Conservation (phyloP, 2,113 vertebrate species). For the Sorex araneus region DNA sequence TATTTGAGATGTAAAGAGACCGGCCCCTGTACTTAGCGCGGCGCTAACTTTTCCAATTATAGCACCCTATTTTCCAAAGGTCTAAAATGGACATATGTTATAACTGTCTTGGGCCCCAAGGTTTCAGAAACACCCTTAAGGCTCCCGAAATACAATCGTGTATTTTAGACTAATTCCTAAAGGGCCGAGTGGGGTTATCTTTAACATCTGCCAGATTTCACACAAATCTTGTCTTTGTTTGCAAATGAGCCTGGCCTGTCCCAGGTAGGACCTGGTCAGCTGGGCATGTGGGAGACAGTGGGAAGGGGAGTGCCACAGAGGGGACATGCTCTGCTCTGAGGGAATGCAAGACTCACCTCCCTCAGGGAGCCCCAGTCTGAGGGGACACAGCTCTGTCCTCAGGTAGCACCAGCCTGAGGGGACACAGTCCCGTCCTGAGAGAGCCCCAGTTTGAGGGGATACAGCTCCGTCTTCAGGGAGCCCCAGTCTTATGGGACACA, state of each 20-base stretch:
- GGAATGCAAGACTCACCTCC: background rate
- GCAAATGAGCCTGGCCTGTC: background rate
- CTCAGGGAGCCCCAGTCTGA: background rate
- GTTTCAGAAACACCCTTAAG: slow-evolving; percentile 83
- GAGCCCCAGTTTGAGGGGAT: background rate
- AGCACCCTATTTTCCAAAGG: slow-evolving; percentile 85
- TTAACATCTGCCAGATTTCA: slow-evolving; percentile 65
- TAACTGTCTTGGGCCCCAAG: slow-evolving; percentile 82
- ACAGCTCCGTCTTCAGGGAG: background rate
- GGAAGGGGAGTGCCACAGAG: background rate
- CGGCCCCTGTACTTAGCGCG: slow-evolving; percentile 83
- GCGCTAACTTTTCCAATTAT: slow-evolving; percentile 85
- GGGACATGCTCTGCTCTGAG: background rate
- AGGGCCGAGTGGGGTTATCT: slow-evolving; percentile 71
- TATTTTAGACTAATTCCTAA: slow-evolving; percentile 86
- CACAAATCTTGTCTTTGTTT: slow-evolving; percentile 61
- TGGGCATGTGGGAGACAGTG: background rate
- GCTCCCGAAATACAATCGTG: slow-evolving; percentile 83
- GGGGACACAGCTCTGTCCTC: background rate
- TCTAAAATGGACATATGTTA: slow-evolving; percentile 86
- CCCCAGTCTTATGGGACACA: too few relatives aligned
- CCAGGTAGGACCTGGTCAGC: background rate
- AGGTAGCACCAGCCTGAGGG: background rate
- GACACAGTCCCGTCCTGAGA: background rate
- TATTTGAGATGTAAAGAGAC: slow-evolving; percentile 86